Conservation (phyloP, 2,797 vertebrate genomes). For the Cryptoblepharus egeriae region DNA sequence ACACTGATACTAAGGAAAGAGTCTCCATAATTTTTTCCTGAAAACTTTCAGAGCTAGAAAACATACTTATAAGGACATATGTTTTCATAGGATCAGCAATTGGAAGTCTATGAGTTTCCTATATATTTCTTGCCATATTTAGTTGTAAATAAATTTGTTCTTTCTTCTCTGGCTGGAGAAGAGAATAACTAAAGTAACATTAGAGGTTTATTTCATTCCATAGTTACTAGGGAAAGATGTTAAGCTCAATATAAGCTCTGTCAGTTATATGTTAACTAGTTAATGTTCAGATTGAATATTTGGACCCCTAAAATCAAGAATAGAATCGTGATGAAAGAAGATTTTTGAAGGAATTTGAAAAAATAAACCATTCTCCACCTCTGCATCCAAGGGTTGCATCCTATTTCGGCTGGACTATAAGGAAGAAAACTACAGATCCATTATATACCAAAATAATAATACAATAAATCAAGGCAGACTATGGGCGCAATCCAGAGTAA, state of each 20-base stretch:
- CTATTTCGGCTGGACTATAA: conserved; percentile 56
- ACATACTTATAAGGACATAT: conserved; percentile 5
- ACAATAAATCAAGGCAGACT: conserved; percentile 53
- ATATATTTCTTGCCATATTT: conserved; percentile 42
- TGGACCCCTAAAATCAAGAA: conserved; percentile 52
- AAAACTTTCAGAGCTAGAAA: conserved; percentile 16
- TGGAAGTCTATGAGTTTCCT: conserved; percentile 45
- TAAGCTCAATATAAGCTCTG: too few species aligned
- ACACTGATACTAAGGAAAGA: conserved; percentile 10
- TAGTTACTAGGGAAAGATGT: conserved; percentile 38
- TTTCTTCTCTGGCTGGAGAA: conserved; percentile 28
- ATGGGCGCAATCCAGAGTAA: too few species aligned
- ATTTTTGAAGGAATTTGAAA: conserved; percentile 26
- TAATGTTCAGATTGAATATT: neutral
- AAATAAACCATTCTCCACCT: conserved; percentile 10
- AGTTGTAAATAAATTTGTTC: conserved; percentile 50
- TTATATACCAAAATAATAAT: conserved; percentile 56
- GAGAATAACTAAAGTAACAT: conserved; percentile 52
- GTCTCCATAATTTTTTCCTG: neutral
- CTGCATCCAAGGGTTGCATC: conserved; percentile 27
- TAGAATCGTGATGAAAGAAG: conserved; percentile 43
- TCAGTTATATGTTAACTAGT: too few species aligned
- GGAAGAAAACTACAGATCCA: conserved; percentile 42
- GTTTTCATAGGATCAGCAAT: conserved; percentile 28
- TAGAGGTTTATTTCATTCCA: conserved; percentile 32